phyloP scores from a whole-genome alignment of 2,113 vertebrate species.

The Psilopogon haemacephalus region DNA sequence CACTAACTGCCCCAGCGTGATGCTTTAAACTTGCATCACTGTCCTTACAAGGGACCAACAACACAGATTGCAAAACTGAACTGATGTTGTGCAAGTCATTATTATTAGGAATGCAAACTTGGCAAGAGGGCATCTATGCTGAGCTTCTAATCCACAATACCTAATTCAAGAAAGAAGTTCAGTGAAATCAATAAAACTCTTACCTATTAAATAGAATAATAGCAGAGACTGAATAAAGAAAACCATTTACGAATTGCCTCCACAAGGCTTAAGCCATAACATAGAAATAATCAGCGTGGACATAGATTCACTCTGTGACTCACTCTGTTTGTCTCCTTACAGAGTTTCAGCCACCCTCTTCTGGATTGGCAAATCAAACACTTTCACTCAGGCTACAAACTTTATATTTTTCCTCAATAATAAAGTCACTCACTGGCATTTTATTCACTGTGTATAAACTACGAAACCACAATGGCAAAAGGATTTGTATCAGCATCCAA shows the following conservation, averaged over 20 bases:
- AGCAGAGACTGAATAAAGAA: not conserved
- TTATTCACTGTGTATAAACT: not conserved
- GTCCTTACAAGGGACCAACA: not conserved
- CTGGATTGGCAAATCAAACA: not conserved
- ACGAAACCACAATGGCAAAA: not conserved
- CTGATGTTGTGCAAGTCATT: not conserved
- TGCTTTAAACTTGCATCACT: not conserved
- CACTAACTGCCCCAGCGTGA: not conserved
- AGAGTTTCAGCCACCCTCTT: not conserved
- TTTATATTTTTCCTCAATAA: not conserved
- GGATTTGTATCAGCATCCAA: not conserved
- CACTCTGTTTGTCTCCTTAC: not conserved
- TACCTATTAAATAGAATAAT: not conserved
- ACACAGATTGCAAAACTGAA: not conserved
- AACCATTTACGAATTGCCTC: not conserved
- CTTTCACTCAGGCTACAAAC: not conserved
- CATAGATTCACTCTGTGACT: not conserved
- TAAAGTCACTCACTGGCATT: not conserved
- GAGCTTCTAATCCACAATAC: not conserved
- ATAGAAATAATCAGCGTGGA: not conserved
- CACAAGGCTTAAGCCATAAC: not conserved
- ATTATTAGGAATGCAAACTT: not conserved
- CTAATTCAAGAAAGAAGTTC: not conserved
- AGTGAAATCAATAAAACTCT: not conserved
- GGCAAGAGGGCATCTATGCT: not conserved